Conservation (phyloP, 2,113 vertebrate genomes). For the Myxocyprinus asiaticus region DNA sequence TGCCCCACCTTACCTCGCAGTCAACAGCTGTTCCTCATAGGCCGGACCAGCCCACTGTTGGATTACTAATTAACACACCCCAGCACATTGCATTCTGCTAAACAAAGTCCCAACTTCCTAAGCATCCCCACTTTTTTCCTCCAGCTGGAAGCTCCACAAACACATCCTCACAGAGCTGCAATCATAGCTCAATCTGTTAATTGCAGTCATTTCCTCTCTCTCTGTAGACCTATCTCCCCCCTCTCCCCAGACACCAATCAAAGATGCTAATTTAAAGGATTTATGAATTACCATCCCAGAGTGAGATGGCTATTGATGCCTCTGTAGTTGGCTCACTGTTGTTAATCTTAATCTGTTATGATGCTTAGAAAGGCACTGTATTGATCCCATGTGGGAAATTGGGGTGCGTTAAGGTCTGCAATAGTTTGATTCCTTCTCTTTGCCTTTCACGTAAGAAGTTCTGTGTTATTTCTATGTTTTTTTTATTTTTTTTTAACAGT, state of each 20-base stretch:
- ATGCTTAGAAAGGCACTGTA: background rate
- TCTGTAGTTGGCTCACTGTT: background rate
- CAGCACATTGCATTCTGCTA: slow-evolving; percentile 31
- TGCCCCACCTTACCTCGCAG: background rate
- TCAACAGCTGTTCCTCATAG: slow-evolving; percentile 31
- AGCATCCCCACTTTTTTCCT: slow-evolving; percentile 28
- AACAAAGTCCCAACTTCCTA: slow-evolving; percentile 34
- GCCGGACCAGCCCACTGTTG: background rate
- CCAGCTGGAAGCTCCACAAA: slow-evolving; percentile 41
- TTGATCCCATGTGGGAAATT: background rate
- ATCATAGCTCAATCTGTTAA: slow-evolving; percentile 48
- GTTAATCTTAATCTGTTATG: background rate
- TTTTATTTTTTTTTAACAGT: too few species aligned
- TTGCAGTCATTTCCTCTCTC: slow-evolving; percentile 58
- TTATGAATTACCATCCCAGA: slow-evolving; percentile 37
- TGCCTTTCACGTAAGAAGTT: too few species aligned
- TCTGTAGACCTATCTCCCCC: slow-evolving; percentile 23
- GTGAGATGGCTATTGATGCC: slow-evolving; percentile 1
- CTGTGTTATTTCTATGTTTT: too few species aligned
- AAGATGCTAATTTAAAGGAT: slow-evolving; percentile 45
- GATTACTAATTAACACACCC: slow-evolving; percentile 31
- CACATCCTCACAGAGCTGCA: slow-evolving; percentile 38
- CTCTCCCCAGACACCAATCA: slow-evolving; percentile 48
- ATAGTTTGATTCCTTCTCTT: too few species aligned
- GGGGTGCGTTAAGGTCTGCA: too few species aligned